These are phyloP conservation scores for Drosophila pruinosa DNA, from an alignment of 1,140 invertebrate genomes.

Conservation along the genomic window DNA sequence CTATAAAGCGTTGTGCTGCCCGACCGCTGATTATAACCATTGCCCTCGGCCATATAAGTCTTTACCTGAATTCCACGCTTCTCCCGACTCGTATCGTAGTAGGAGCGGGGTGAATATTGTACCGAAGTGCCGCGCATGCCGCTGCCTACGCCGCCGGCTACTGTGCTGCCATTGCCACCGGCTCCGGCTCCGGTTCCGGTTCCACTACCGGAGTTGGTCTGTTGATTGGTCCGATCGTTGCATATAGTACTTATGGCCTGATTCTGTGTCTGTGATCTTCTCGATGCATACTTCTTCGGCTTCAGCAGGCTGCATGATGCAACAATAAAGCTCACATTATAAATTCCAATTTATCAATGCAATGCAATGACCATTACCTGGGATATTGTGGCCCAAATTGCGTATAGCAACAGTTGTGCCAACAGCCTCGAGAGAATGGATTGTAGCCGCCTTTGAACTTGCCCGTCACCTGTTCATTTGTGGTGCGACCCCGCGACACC, in stretches of 20 bases:
- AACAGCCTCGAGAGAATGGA: constrained; percentile 97
- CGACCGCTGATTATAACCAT: constrained; percentile 88
- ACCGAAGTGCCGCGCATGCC: constrained; percentile 79
- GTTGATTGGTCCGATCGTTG: constrained; percentile 78
- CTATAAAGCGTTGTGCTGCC: constrained; percentile 95
- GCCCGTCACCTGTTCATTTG: constrained; percentile 99
- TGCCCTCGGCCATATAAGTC: constrained; percentile 97
- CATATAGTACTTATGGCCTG: constrained; percentile 82
- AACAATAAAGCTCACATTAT: constrained; percentile 3
- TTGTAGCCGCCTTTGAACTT: constrained; percentile 99
- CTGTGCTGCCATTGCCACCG: constrained; percentile 42
- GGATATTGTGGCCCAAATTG: constrained; percentile 98
- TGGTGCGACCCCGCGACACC: constrained; percentile 98
- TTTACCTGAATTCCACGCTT: constrained; percentile 91
- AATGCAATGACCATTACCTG: constrained; percentile 86
- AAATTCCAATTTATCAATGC: background rate
- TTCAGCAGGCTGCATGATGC: constrained; percentile 82
- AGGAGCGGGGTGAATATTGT: constrained; percentile 83
- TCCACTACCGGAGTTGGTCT: constrained; percentile 54
- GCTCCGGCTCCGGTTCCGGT: constrained; percentile 45
- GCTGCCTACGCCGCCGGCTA: constrained; percentile 43
- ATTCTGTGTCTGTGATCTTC: constrained; percentile 80
- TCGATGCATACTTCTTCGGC: constrained; percentile 84
- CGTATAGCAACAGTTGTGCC: constrained; percentile 96
- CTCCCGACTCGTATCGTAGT: constrained; percentile 83